Percentiles rank a stretch among this genome's conserved stretches.
Evolutionary conservation across 1,140 invertebrate genomes (phyloP).

Genomic region (Euura lappo): DNA sequence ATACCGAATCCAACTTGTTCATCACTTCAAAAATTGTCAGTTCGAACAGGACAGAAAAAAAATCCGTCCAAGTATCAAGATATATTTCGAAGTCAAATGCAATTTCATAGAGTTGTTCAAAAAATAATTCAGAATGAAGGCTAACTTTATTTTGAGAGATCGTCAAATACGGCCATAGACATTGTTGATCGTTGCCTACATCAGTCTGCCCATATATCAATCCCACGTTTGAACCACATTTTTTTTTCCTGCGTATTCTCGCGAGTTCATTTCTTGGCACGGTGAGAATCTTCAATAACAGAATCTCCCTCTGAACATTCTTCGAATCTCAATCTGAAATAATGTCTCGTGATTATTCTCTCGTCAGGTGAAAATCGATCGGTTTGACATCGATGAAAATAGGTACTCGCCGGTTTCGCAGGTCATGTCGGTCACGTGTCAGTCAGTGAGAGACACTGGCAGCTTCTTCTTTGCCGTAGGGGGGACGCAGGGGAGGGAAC

Average conservation of each 20-base stretch:
- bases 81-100: no score
- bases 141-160: not conserved
- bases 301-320: no score
- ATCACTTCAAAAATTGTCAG: no score
- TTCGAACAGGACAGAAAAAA: no score
- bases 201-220: not conserved
- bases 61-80: no score
- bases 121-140: no score
- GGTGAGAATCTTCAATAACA: not conserved
- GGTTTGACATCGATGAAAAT: conserved; percentile 2
- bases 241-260: not conserved
- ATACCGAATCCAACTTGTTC: no score
- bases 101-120: no score
- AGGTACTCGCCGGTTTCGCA: not conserved
- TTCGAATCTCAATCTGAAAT: no score
- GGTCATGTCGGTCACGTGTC: conserved; percentile 26
- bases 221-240: not conserved
- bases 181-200: not conserved
- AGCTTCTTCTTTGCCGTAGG: no score
- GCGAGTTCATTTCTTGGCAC: not conserved
- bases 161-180: not conserved
- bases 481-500: not conserved
- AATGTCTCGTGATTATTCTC: no score
- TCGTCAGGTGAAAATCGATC: conserved; percentile 28
- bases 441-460: conserved; percentile 23